phyloP scores from a whole-genome alignment of 2,113 vertebrate genomes.

The Catharus fuscescens region DNA sequence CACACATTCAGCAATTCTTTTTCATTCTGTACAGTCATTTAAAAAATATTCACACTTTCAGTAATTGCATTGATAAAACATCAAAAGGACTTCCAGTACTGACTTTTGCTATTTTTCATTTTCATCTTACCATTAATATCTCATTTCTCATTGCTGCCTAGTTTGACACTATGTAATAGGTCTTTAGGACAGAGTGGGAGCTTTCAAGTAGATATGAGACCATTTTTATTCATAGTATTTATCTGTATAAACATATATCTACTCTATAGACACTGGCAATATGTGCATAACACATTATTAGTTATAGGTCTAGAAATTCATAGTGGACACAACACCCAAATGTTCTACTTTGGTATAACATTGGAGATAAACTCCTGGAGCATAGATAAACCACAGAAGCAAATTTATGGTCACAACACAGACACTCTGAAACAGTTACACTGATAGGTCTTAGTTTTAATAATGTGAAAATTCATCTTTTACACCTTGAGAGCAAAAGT shows the following conservation, averaged over 20 bases:
- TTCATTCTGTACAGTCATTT: not conserved
- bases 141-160: not conserved
- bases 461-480: not conserved
- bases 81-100: not conserved
- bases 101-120: not conserved
- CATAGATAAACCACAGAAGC: not conserved
- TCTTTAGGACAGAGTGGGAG: not conserved
- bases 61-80: not conserved
- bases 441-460: not conserved
- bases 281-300: not conserved
- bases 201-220: not conserved
- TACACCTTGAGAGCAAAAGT: not conserved
- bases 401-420: not conserved
- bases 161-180: not conserved
- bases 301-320: not conserved
- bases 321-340: not conserved
- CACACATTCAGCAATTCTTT: not conserved
- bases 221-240: not conserved
- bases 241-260: not conserved
- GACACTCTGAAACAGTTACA: not conserved
- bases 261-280: not conserved
- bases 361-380: not conserved
- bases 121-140: not conserved
- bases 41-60: not conserved
- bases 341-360: not conserved